Evolutionary conservation across 2,797 vertebrate genomes (phyloP).

Genomic region (Eulemur albifrons): DNA sequence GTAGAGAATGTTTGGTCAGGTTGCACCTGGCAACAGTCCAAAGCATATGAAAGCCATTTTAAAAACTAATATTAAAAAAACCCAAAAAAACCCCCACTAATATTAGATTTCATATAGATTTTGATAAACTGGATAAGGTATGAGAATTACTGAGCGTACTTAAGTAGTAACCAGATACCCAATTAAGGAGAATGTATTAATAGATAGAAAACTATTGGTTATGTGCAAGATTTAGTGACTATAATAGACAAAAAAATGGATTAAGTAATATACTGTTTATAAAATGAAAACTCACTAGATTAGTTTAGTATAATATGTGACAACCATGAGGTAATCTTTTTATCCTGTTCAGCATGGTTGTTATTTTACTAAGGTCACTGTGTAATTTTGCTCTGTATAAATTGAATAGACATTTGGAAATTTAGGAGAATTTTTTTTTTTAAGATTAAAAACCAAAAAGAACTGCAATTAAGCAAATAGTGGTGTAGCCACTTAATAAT

Average conservation of each 20-base stretch:
- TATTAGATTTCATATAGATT: conserved; percentile 14
- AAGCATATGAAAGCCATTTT: not conserved
- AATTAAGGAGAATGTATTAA: not conserved
- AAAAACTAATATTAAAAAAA: not conserved
- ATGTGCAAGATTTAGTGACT: not conserved
- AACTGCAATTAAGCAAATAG: not conserved
- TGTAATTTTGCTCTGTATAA: conserved; percentile 47
- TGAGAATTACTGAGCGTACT: not conserved
- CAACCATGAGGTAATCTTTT: conserved; percentile 21
- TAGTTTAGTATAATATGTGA: not conserved
- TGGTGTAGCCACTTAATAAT: not conserved
- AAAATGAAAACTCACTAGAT: not conserved
- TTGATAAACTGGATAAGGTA: not conserved
- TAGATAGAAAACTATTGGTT: conserved; percentile 16
- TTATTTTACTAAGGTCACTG: conserved; percentile 31
- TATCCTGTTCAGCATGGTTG: not conserved
- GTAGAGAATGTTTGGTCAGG: not conserved
- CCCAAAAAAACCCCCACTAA: not conserved
- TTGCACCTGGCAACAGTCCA: not conserved
- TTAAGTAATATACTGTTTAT: conserved; percentile 49
- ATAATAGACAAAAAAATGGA: not conserved
- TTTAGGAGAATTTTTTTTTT: not conserved
- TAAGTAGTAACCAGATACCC: not conserved
- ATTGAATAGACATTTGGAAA: conserved; percentile 27
- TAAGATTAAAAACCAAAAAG: conserved; percentile 11